These are phyloP conservation scores for Acanthosepion lycidas DNA, from an alignment of 2,888 invertebrate genomes.

Conservation along the genomic window DNA sequence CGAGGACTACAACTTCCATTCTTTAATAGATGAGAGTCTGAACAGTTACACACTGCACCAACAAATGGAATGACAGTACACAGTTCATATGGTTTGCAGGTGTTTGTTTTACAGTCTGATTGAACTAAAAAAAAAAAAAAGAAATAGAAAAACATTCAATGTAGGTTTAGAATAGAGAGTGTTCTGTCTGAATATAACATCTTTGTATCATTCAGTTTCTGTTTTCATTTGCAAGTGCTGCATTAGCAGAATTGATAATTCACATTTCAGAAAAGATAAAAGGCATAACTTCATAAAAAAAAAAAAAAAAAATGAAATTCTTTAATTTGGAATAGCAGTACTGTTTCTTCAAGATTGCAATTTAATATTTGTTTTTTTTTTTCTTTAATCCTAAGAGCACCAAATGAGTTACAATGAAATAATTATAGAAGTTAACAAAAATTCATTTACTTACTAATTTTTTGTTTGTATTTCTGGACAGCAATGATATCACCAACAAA, in stretches of 20 bases:
- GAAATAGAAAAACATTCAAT: neutral
- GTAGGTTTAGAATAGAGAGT: neutral
- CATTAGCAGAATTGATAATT: too few species aligned
- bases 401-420: neutral
- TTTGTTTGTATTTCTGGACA: slow-evolving; percentile 82
- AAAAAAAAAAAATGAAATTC: too few species aligned
- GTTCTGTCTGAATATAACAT: too few species aligned
- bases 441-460: slow-evolving; percentile 56
- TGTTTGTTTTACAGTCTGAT: slow-evolving; percentile 34
- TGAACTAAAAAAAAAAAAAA: slow-evolving; percentile 15
- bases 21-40: slow-evolving; percentile 66
- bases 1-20: slow-evolving; percentile 57
- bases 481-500: slow-evolving; percentile 78
- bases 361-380: too few species aligned
- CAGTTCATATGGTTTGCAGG: slow-evolving; percentile 68
- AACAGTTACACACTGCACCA: slow-evolving; percentile 71
- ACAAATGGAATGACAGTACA: slow-evolving; percentile 74
- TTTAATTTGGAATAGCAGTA: neutral
- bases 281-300: neutral
- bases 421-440: too few species aligned
- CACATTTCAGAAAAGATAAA: too few species aligned
- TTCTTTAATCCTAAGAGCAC: neutral
- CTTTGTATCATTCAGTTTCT: too few species aligned
- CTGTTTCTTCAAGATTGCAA: neutral
- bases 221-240: too few species aligned